These are phyloP conservation scores for Leptatherina wallacei DNA, from an alignment of 2,797 vertebrate genomes.

Conservation along the genomic window DNA sequence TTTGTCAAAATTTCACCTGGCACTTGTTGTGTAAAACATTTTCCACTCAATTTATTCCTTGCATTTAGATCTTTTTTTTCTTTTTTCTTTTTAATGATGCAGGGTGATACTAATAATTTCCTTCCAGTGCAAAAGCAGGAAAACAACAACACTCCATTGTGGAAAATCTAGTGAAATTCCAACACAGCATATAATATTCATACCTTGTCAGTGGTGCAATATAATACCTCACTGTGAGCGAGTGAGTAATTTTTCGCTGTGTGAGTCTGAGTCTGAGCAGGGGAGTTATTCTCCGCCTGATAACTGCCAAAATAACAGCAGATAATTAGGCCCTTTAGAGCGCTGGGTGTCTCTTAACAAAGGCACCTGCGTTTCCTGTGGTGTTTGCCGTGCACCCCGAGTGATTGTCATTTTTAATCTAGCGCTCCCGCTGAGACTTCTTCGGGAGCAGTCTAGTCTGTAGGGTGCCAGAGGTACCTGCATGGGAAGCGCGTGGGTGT, in stretches of 20 bases:
- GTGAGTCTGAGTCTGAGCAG: slow-evolving; percentile 80
- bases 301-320: slow-evolving; percentile 88
- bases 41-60: slow-evolving; percentile 34
- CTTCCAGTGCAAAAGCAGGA: slow-evolving; percentile 33
- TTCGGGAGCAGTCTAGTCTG: slow-evolving; percentile 74
- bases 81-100: slow-evolving; percentile 38
- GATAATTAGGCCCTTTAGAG: slow-evolving; percentile 88
- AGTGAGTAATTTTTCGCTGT: slow-evolving; percentile 84
- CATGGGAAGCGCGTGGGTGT: slow-evolving; percentile 45
- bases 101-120: slow-evolving; percentile 57
- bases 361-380: slow-evolving; percentile 87
- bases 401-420: slow-evolving; percentile 88
- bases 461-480: slow-evolving; percentile 70
- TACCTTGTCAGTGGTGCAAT: slow-evolving; percentile 77
- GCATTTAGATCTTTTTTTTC: slow-evolving; percentile 4
- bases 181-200: slow-evolving; percentile 76
- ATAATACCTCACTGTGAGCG: slow-evolving; percentile 78
- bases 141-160: slow-evolving; percentile 33
- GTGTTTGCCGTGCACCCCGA: slow-evolving; percentile 81
- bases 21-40: slow-evolving; percentile 54
- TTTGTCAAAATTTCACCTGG: slow-evolving; percentile 44
- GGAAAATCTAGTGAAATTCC: slow-evolving; percentile 69
- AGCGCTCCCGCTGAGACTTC: slow-evolving; percentile 78
- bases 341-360: slow-evolving; percentile 86
- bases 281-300: slow-evolving; percentile 82